Conservation (phyloP, 1,140 invertebrate species). For the Streblospio benedicti region DNA sequence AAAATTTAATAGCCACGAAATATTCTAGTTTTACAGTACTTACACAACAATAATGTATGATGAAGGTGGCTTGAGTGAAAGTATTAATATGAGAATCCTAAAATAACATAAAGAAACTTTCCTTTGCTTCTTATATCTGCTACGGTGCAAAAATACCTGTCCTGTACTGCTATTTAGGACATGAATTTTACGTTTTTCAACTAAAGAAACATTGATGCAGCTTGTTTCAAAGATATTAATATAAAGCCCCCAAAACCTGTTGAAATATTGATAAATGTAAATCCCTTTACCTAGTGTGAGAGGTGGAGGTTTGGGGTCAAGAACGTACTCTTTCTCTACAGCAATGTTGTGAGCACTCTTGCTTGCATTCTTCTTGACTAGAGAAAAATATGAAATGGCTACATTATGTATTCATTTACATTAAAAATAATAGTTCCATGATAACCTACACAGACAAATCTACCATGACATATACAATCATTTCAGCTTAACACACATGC, state of each 20-base stretch:
- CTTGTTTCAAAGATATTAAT: neutral
- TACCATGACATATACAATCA: neutral
- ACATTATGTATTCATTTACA: neutral
- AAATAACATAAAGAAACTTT: no score
- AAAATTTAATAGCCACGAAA: no score
- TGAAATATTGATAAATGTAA: neutral
- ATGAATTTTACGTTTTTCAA: neutral
- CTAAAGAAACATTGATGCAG: neutral
- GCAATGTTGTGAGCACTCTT: neutral
- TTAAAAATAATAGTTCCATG: neutral
- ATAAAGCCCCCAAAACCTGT: neutral
- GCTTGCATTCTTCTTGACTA: neutral
- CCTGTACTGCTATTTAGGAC: neutral
- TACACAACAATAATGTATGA: no score
- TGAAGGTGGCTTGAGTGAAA: no score
- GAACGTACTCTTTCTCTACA: conserved; percentile 7
- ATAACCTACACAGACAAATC: neutral
- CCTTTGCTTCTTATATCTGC: no score
- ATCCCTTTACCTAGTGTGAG: neutral
- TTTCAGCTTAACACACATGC: neutral
- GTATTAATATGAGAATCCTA: no score
- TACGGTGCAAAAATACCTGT: neutral
- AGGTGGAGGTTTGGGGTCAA: neutral
- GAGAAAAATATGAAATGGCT: neutral
- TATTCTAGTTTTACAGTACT: no score